Base-by-base conservation (phyloP, 2,113 vertebrate genomes). In the Sigmodon hispidus region DNA sequence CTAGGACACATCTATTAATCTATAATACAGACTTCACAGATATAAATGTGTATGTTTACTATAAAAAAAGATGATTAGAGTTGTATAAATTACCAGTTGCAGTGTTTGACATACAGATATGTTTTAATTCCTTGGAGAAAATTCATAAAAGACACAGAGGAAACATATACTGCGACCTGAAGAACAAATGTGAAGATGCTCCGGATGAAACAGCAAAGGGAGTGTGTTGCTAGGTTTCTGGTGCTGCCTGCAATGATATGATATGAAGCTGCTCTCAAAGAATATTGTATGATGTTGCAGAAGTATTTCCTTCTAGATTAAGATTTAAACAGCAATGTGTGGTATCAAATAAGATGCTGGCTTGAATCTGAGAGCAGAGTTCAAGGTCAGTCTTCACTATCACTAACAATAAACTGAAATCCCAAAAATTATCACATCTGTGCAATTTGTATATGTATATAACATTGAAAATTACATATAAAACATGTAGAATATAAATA, bases 121-220 rank as follows among this genome's bases (percentile, higher is more conserved):
- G 80, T 85, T 87, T 87, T 63, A 92, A 70, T 57, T 61, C 36
- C 19, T 91, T 89, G 79, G 36, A n/a, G 45, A 59, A 90, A 95
- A 85, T 85, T 59, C 4, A 87, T 84, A 40, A 70, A 15, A 81
- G 7, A 40, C 84, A 92, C 8, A 0, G 34, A 89, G 17, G 90
- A 21, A 84, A 59, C 81, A 95, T 85, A 75, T 65, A 85, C 1
- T 77, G 29, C 7, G 10, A 76, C 10, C 65, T 59, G 22, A 57
- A 93, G 87, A 67, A 5, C 7, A 90, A 95, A 70, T 65, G 84
- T 83, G 79, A 94, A 19, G n/a, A 36, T 0, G 10, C 31, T 69
- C 10, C 65, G 11, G 1, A 21, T 91, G 2, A 26, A 87, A 83
- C 21, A 8, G 31, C 48, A 17, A 69, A 96, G 75, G 16, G 9